Evolutionary conservation across 2,888 invertebrate species (phyloP), one percentile per base, ranked within the genome.

Genomic region (Athalia circularis): DNA sequence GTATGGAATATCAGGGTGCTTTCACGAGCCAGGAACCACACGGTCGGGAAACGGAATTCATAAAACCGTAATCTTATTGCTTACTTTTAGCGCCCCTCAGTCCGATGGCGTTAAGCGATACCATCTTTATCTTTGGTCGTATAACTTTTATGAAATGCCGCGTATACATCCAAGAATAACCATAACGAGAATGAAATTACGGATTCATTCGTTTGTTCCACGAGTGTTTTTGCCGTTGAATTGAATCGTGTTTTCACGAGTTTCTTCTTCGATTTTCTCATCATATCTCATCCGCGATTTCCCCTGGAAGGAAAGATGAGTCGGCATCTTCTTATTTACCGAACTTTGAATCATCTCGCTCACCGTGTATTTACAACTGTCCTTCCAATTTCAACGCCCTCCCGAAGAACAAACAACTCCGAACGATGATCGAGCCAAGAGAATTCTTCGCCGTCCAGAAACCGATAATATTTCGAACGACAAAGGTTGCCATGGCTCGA

Each of bases 91-190:
- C 59, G 57, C 57, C 45, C 45, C 57, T 47, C 11, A 47, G 59
- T 45, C 72, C 48, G 72, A 45, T 72, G 59, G 72, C 59, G 57
- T 72, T 72, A 72, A 59, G 57, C 72, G 87, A 88, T 88, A 88
- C 87, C 87, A 87, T 88, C 88, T 87, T 88, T 86, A 88, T 87
- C 84, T 85, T 86, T 87, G 85, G 85, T 85, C 87, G 85, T 87
- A 88, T 88, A 88, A 87, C 85, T 87, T 88, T 88, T 87, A 87
- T 85, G 86, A 84, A 83, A 85, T 82, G 84, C 80, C 84, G 83
- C 47, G 72, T 72, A 72, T 72, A 13, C 47, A 45, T 54, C 11
- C 48, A 50, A 70, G 47, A 59, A 43, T 45, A 59, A 59, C 72
- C 57, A 59, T 47, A 72, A 72, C 59, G 13, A 59, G 72, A 15